Evolutionary conservation across 2,888 invertebrate species (phyloP).

Genomic region (Cotesia congregata): DNA sequence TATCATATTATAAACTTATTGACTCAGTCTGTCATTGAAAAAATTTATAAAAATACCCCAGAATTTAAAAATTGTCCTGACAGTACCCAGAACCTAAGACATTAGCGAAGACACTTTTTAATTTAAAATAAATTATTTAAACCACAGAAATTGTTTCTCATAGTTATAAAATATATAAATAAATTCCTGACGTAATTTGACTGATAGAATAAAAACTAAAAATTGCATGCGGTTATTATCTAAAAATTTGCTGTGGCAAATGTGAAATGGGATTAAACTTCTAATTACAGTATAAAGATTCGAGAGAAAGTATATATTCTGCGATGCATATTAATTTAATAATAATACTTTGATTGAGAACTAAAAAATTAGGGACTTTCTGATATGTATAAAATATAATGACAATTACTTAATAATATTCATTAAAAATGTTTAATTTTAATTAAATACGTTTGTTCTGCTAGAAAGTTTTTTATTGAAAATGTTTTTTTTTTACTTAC

Average conservation of each 20-base stretch:
- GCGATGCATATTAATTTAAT: constrained; percentile 36
- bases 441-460: constrained; percentile 32
- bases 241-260: constrained; percentile 22
- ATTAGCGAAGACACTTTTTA: background rate
- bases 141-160: constrained; percentile 5
- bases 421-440: background rate
- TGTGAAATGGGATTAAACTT: constrained; percentile 32
- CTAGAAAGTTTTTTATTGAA: constrained; percentile 37
- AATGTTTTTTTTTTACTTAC: constrained; percentile 24
- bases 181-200: constrained; percentile 27
- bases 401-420: constrained; percentile 2
- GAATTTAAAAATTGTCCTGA: too few relatives aligned
- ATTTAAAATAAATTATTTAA: background rate
- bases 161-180: constrained; percentile 16
- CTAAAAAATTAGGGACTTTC: constrained; percentile 29
- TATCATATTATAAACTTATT: constrained; percentile 18
- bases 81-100: too few relatives aligned
- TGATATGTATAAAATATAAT: background rate
- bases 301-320: constrained; percentile 34
- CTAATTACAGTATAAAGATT: constrained; percentile 22
- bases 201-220: background rate
- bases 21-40: background rate
- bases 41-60: constrained; percentile 2
- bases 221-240: background rate
- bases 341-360: constrained; percentile 33